Percentiles rank a stretch among this genome's conserved stretches.
phyloP scores from a whole-genome alignment of 2,888 invertebrate species.

The Epirrhoe alternata region DNA sequence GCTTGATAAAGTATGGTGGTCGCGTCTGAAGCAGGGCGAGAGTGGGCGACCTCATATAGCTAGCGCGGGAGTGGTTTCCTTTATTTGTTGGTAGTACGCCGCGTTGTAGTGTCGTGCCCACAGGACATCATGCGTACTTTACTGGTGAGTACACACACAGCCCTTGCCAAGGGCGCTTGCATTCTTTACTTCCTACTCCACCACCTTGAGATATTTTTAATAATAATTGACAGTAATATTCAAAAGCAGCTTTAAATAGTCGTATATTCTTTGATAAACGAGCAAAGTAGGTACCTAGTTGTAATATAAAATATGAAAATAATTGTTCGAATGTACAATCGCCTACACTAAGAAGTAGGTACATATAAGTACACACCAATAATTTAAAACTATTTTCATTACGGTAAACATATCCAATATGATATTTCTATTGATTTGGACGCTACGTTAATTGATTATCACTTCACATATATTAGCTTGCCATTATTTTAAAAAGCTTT shows the following conservation, averaged over 20 bases:
- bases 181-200: slow-evolving; percentile 50
- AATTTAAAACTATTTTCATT: too few species aligned
- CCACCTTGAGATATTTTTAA: slow-evolving; percentile 35
- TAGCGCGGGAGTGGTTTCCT: slow-evolving; percentile 77
- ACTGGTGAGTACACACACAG: slow-evolving; percentile 73
- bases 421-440: too few species aligned
- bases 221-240: slow-evolving; percentile 20
- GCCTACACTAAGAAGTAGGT: too few species aligned
- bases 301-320: too few species aligned
- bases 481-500: too few species aligned
- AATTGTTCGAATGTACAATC: too few species aligned
- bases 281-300: not conserved
- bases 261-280: not conserved
- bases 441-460: too few species aligned
- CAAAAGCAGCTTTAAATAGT: slow-evolving; percentile 6
- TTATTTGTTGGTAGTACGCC: slow-evolving; percentile 81
- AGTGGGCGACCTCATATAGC: slow-evolving; percentile 84
- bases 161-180: slow-evolving; percentile 54
- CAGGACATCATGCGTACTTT: slow-evolving; percentile 78
- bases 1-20: slow-evolving; percentile 74
- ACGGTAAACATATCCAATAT: too few species aligned
- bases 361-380: too few species aligned
- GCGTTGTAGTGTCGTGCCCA: slow-evolving; percentile 77
- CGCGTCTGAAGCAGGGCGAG: slow-evolving; percentile 79
- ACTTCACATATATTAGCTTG: too few species aligned